Evolutionary conservation across 1,140 invertebrate species (phyloP), one percentile per base, ranked within the genome.

Genomic region (Diachasma alloeum): DNA sequence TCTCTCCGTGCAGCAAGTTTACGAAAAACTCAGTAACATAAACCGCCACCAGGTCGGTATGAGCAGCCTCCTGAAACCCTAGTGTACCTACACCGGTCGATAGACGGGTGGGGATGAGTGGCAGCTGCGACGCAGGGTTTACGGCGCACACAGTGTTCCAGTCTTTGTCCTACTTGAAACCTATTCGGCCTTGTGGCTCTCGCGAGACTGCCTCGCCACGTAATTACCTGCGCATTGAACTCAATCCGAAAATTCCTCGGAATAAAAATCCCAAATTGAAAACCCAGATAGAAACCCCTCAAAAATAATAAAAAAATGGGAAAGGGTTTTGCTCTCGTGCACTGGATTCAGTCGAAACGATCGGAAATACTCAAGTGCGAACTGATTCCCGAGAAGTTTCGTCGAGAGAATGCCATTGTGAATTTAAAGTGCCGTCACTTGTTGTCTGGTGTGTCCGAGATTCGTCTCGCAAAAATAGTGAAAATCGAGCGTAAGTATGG

Each of bases 291-390:
- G 31, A 42, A 42, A 42, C 3, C 13, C 39, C 9, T 37, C 13
- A 42, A 22, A 22, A 39, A 19, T 22, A 8, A 73, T 39, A 26
- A 73, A 63, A 17, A 73, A 36, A 73, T 73, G 72, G 56, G 53
- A 17, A 73, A 73, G 63, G 72, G 72, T 13, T 73, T 63, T 19
- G 72, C 72, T 6, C 59, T 73, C 8, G 59, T 73, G 17, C 59
- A 73, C 11, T 73, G 72, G 72, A 63, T 73, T 11, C 9, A 66
- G 24, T 63, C 72, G 15, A 24, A 56, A 5, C 31, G 44, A 13
- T 39, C 31, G 13, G 72, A 73, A 5, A 63, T 37, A 0, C 26
- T 73, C 19, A 73, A 73, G 19, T 73, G 53, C 13, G 4, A 53
- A 42, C 10, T 56, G 24, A 73, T 73, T 11, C 72, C 72, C 11